These are phyloP conservation scores for Cebidichthys violaceus DNA, from an alignment of 2,113 vertebrate species.

Conservation along the genomic window DNA sequence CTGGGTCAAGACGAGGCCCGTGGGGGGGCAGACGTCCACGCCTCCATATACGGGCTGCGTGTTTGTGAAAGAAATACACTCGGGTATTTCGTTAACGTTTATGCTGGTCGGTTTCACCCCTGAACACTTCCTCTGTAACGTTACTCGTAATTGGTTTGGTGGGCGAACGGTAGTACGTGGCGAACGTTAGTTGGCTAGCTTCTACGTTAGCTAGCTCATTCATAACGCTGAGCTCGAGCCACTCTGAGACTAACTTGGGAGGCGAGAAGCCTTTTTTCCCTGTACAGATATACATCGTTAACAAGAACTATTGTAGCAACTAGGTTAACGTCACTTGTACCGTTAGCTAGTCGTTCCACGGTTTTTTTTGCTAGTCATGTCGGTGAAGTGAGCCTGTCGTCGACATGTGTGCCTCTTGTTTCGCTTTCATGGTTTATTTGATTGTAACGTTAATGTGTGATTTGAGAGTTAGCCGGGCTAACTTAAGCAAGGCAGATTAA, in stretches of 20 bases:
- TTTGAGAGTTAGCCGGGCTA: slow-evolving; percentile 21
- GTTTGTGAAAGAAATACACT: slow-evolving; percentile 6
- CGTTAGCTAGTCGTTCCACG: neutral
- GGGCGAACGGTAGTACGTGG: slow-evolving; percentile 30
- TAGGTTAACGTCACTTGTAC: slow-evolving; percentile 3
- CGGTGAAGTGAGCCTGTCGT: slow-evolving; percentile 11
- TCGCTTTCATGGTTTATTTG: slow-evolving; percentile 11
- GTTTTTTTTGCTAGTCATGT: neutral
- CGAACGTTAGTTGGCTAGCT: slow-evolving; percentile 46
- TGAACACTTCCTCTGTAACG: slow-evolving; percentile 10
- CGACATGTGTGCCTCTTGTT: slow-evolving; percentile 41
- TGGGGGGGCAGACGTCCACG: slow-evolving; percentile 39
- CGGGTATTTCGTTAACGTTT: neutral
- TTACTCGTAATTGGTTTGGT: slow-evolving; percentile 39
- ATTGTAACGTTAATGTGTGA: slow-evolving; percentile 18
- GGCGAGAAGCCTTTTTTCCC: slow-evolving; percentile 6
- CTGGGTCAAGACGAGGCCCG: slow-evolving; percentile 63
- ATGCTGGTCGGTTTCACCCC: neutral
- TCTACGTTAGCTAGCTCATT: slow-evolving; percentile 65
- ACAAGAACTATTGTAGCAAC: neutral
- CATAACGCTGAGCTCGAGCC: slow-evolving; percentile 40
- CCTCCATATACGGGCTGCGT: slow-evolving; percentile 19
- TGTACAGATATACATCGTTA: neutral
- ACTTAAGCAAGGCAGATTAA: slow-evolving; percentile 13
- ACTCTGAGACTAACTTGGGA: slow-evolving; percentile 19